Evolutionary conservation across 2,797 vertebrate species (phyloP), one percentile per base, ranked within the genome.

Genomic region (Meda fulgida): DNA sequence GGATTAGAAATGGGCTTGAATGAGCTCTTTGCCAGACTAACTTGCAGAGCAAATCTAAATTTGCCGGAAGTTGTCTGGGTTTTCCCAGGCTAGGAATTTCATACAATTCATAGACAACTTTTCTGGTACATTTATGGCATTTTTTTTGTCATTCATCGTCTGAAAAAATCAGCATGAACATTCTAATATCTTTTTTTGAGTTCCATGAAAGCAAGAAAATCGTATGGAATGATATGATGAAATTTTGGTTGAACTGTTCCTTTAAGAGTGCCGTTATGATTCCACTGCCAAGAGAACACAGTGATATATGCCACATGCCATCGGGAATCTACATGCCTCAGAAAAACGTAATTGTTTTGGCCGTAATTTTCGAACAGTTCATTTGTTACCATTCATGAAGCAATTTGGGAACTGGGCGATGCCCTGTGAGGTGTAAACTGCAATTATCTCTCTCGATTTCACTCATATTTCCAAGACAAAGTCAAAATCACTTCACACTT

Each of bases 401-500:
- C 26, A 48, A 23, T n/a, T 80, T 69, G 43, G 31, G 23, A 80
- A 48, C 43, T 53, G 29, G 16, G 43, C 38, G 48, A 80, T 38
- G 14, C 46, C 65, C 36, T 26, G 46, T 70, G 65, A 81, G 23
- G 48, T 70, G 34, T 70, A 70, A 70, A 38, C 79, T 21, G 16
- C 36, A 34, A 53, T 71, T 23, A 71, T 71, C 67, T 40, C 36
- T 81, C 48, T 70, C 46, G 4, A 55, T 55, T 70, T 69, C 16
- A n/a, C 46, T 55, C 23, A 6, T 67, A 67, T 69, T 55, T 70
- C 23, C n/a, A 9, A 58, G 10, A 40, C 10, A 58, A 21, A 21
- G 48, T 81, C 66, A 71, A 43, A n/a, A 81, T 81, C 80, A 43
- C 21, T 55, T 53, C 72, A 76, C 26, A 9, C 69, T 71, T 71